These are phyloP conservation scores for Vidua macroura DNA, from an alignment of 2,113 vertebrate species.

Conservation along the genomic window DNA sequence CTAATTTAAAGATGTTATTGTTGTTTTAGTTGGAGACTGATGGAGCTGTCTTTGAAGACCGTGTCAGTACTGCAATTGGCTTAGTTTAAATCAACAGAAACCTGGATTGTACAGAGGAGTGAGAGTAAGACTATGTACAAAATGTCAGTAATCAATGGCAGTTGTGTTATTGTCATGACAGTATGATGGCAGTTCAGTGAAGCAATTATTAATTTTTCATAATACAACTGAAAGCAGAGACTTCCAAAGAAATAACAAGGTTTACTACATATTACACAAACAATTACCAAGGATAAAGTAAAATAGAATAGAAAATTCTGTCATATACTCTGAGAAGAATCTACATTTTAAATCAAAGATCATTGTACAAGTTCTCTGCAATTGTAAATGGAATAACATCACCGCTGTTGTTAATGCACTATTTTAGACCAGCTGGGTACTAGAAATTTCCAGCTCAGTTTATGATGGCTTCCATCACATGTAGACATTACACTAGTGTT, in stretches of 20 bases:
- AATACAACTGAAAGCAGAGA: background rate
- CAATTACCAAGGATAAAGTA: background rate
- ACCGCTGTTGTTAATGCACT: background rate
- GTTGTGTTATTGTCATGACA: background rate
- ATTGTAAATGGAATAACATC: background rate
- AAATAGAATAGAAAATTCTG: background rate
- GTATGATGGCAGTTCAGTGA: background rate
- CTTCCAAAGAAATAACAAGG: slow-evolving; percentile 5
- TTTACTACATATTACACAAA: background rate
- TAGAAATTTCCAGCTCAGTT: background rate
- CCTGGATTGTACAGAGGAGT: background rate
- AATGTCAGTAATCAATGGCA: background rate
- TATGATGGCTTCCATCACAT: background rate
- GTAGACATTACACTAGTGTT: background rate
- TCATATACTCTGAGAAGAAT: background rate
- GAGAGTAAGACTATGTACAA: background rate
- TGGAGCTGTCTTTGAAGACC: background rate
- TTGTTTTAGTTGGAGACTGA: background rate
- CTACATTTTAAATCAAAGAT: background rate
- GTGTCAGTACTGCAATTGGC: background rate
- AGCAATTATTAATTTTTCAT: slow-evolving; percentile 16
- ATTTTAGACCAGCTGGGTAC: background rate
- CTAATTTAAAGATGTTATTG: slow-evolving; percentile 8
- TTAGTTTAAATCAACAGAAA: slow-evolving; percentile 17
- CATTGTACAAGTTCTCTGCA: background rate